These are phyloP conservation scores for Chroicocephalus ridibundus DNA, from an alignment of 2,113 vertebrate species.

Conservation along the genomic window DNA sequence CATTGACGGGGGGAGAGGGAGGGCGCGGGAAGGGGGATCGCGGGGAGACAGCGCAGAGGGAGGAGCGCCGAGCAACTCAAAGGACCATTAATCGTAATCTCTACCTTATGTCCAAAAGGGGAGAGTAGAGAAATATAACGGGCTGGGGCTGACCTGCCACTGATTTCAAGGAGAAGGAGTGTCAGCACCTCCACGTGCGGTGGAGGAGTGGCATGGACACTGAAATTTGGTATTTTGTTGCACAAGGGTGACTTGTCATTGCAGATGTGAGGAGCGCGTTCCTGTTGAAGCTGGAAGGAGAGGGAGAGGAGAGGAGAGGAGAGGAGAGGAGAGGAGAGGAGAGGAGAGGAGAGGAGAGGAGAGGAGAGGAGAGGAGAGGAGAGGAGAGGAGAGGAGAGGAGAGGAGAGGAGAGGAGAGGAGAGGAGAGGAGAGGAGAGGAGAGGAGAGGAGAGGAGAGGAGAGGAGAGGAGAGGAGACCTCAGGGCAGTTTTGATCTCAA, in stretches of 20 bases:
- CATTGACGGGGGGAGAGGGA: constrained; percentile 53
- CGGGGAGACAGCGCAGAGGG: constrained; percentile 64
- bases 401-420: no score
- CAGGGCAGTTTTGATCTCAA: constrained; percentile 24
- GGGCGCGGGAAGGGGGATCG: constrained; percentile 63
- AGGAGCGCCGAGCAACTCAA: constrained; percentile 65
- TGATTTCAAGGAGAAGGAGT: not conserved
- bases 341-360: no score
- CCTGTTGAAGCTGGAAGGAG: not conserved
- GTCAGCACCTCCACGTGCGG: not conserved
- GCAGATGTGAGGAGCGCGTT: not conserved
- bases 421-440: not conserved
- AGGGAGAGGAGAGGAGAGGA: not conserved
- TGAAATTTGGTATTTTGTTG: not conserved
- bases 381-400: not conserved
- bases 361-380: no score
- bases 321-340: no score
- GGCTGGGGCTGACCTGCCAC: not conserved
- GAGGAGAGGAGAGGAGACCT: not conserved
- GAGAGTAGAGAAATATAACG: constrained; percentile 1
- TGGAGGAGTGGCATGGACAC: accelerated
- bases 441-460: not conserved
- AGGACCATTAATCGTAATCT: constrained; percentile 73
- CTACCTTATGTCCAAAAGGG: constrained; percentile 71
- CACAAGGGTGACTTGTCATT: not conserved